Evolutionary conservation across 1,140 invertebrate species (phyloP), one percentile per base, ranked within the genome.

Genomic region (Cydia pomonella): DNA sequence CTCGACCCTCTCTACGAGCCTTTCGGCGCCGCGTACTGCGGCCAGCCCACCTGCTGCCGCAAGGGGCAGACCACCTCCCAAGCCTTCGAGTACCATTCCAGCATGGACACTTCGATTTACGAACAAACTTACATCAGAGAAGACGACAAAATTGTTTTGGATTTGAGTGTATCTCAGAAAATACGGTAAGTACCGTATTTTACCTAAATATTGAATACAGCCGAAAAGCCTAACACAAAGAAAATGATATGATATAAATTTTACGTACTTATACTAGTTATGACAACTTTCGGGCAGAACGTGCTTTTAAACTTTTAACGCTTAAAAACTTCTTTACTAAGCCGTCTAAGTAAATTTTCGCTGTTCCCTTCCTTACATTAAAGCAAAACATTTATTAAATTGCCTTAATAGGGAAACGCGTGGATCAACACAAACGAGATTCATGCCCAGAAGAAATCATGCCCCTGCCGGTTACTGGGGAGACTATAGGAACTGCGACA

Each of bases 21-120:
- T 1, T 94, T 95, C 13, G 93, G 95, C 0, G 95, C 96, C 64
- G 95, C 96, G 2, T 83, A 94, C 3, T 98, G 97, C 83, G 93
- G 92, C 3, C 95, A 97, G 79, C 96, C 96, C 5, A 92, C 96
- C 5, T 98, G 97, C 84, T 98, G 97, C 88, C 94, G 96, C 73
- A 85, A 79, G n/a, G 93, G 94, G 10, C 95, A 95, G 84, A 84
- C 69, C 5, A 77, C 80, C 7, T 80, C 73, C 6, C 25, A 38
- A 3, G 73, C 72, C 27, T 78, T 79, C 23, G 47, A 27, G 1
- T 79, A 80, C 33, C 73, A 79, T 69, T 72, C 75, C 13, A 79
- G 75, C 6, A 44, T 82, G 21, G 82, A 85, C 66, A 84, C 86
- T 21, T 71, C 74, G 18, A 72, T 86, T 9, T 77, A 84, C 12